Base-by-base conservation (phyloP, 2,113 vertebrate species). In the Muntiacus muntjak region DNA sequence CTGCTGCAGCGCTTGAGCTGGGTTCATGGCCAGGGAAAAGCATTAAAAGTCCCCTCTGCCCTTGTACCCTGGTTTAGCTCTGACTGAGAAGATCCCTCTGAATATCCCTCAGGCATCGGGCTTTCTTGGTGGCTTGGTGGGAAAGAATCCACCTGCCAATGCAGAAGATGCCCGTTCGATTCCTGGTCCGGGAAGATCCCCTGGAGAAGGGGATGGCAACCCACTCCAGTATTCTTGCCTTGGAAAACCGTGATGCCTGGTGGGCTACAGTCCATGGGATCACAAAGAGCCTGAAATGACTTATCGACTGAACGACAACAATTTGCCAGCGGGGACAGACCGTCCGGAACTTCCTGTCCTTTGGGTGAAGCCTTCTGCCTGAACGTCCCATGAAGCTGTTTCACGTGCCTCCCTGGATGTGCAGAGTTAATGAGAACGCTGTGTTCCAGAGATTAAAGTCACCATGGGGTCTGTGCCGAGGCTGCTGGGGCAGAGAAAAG, bases 131-230 rank as follows among this genome's bases (percentile, higher is more conserved):
- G 36, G 67, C 36, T 13, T 25, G 36, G 10, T 40, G 67, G 36
- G 12, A 40, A 40, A 40, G 67, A 74, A 25, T 74, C 67, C 36
- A 74, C 67, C 10, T 40, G 67, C 19, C 11, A 12, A 13, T 6
- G 21, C 67, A 40, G 67, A 36, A 40, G 67, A 40, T 5, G 19
- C 0, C 0, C 2, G 0, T 23, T 40, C 10, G 0, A 40, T 13
- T 19, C 67, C 19, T 74, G 67, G 9, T 74, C 67, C 10, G 0
- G 67, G 67, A 40, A 74, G 67, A 25, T 26, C 36, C 36, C 36
- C 23, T 43, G 71, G 36, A 76, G 71, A 14, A 76, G 71, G 36
- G 23, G 25, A 43, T 0, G 6, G 36, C 71, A 76, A 76, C 21
- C 71, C 23, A 76, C 36, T 43, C 71, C 36, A 14, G 36, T 14